Evolutionary conservation across 2,113 vertebrate species (phyloP).

Genomic region (Takifugu flavidus): DNA sequence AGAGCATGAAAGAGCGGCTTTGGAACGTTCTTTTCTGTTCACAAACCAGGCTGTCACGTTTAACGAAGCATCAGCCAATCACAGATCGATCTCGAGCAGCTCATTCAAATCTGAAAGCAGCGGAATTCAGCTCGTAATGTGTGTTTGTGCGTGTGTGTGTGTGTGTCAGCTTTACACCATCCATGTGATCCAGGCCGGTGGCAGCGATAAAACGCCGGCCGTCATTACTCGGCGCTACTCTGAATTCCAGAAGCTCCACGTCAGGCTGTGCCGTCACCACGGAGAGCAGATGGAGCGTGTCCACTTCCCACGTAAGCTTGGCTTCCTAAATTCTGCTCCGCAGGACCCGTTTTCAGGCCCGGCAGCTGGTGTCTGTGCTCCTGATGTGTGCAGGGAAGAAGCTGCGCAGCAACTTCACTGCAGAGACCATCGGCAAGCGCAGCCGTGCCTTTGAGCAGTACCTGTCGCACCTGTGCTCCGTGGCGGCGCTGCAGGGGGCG

Average conservation of each 20-base stretch:
- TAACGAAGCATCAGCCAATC: too few relatives aligned
- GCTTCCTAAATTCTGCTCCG: neutral
- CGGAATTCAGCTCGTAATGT: too few relatives aligned
- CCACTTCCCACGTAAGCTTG: conserved; percentile 81
- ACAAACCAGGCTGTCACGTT: too few relatives aligned
- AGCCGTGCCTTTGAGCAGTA: conserved; percentile 95
- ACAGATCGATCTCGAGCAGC: too few relatives aligned
- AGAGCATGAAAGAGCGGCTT: too few relatives aligned
- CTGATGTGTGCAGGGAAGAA: conserved; percentile 69
- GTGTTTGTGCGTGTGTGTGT: neutral
- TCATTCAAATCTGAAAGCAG: too few relatives aligned
- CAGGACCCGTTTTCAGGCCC: neutral
- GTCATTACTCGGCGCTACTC: conserved; percentile 88
- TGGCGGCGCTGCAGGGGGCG: conserved; percentile 75
- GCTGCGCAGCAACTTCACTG: conserved; percentile 85
- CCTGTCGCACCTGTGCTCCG: conserved; percentile 83
- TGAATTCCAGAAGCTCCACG: conserved; percentile 85
- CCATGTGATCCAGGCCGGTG: conserved; percentile 81
- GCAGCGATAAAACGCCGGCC: conserved; percentile 80
- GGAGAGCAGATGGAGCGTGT: conserved; percentile 81
- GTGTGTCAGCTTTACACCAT: conserved; percentile 88
- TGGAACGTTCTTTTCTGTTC: too few relatives aligned
- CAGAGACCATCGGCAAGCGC: conserved; percentile 91
- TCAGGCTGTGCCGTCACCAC: conserved; percentile 79
- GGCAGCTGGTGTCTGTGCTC: neutral